Conservation (phyloP, 2,797 vertebrate genomes). For the Propithecus deckenii region DNA sequence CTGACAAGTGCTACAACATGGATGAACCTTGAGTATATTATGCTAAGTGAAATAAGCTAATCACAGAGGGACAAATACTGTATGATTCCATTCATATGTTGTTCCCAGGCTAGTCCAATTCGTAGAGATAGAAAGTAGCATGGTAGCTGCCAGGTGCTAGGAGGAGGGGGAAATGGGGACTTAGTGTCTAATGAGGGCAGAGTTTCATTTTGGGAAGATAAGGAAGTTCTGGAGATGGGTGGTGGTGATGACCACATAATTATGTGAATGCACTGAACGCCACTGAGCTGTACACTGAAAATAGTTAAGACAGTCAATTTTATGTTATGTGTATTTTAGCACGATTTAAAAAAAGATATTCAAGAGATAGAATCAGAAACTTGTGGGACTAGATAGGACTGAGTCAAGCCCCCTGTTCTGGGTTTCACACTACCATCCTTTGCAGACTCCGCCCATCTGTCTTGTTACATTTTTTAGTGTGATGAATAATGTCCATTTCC, state of each 20-base stretch:
- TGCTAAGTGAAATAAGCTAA: not conserved
- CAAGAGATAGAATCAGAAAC: not conserved
- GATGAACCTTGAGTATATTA: no score
- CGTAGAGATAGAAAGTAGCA: not conserved
- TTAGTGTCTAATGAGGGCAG: not conserved
- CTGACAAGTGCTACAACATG: not conserved
- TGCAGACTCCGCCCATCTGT: not conserved
- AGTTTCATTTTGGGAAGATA: not conserved
- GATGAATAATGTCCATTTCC: not conserved
- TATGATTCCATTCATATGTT: not conserved
- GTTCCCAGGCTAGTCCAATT: not conserved
- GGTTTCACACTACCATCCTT: not conserved
- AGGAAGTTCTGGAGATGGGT: not conserved
- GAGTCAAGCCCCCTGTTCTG: not conserved
- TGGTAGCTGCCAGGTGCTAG: not conserved
- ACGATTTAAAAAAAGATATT: not conserved
- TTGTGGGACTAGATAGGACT: not conserved
- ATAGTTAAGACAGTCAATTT: no score
- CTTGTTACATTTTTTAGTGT: not conserved
- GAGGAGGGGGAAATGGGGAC: not conserved
- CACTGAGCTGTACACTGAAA: not conserved
- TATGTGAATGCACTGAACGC: not conserved
- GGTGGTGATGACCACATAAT: not conserved
- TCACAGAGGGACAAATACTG: not conserved
- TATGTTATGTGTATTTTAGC: not conserved